A percentile compares a stretch with the other conserved stretches of the same genome.
phyloP scores from a whole-genome alignment of 2,888 invertebrate species.

The Epinotia brunnichana region DNA sequence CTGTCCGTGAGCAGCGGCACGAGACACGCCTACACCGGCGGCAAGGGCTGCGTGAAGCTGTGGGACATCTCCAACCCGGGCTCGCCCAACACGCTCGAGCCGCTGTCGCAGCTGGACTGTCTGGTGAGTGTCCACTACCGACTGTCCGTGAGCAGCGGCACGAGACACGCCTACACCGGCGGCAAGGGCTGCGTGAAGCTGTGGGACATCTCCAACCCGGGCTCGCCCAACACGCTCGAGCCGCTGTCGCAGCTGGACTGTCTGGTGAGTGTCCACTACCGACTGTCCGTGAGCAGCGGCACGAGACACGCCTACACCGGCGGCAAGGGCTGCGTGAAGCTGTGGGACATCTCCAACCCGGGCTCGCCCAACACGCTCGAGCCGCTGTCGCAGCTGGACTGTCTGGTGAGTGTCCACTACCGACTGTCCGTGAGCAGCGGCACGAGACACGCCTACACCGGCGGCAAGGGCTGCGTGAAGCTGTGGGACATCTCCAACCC shows the following conservation, averaged over 20 bases:
- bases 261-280: slow-evolving; percentile 82
- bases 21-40: slow-evolving; percentile 98
- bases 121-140: slow-evolving; percentile 81
- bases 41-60: slow-evolving; percentile 98
- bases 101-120: slow-evolving; percentile 95
- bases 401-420: slow-evolving; percentile 85
- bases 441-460: slow-evolving; percentile 97
- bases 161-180: slow-evolving; percentile 98
- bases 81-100: slow-evolving; percentile 93
- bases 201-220: slow-evolving; percentile 96
- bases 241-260: slow-evolving; percentile 96
- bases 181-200: slow-evolving; percentile 99
- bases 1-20: slow-evolving; percentile 89
- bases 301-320: slow-evolving; percentile 98
- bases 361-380: slow-evolving; percentile 93
- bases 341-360: slow-evolving; percentile 96
- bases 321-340: slow-evolving; percentile 98
- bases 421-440: slow-evolving; percentile 87
- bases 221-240: slow-evolving; percentile 92
- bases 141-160: slow-evolving; percentile 88
- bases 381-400: slow-evolving; percentile 95
- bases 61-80: slow-evolving; percentile 96
- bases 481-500: slow-evolving; percentile 97
- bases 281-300: slow-evolving; percentile 87
- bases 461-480: slow-evolving; percentile 98